These are phyloP conservation scores for Montipora foliosa DNA, from an alignment of 64 coral and sea anemone genomes.

Conservation along the genomic window DNA sequence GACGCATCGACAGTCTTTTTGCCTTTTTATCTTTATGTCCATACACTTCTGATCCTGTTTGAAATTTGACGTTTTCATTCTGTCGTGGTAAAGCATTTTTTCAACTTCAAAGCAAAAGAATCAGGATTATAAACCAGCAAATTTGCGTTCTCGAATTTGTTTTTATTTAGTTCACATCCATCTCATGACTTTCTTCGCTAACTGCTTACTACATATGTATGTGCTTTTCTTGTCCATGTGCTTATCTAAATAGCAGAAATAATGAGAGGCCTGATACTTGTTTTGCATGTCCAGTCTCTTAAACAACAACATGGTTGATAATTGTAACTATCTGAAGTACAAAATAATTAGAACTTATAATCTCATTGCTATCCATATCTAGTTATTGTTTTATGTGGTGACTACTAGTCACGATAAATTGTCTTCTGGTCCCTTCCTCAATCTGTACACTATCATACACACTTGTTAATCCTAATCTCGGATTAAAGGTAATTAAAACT, in stretches of 20 bases:
- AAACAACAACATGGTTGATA: not conserved
- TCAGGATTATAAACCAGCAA: not conserved
- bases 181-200: not conserved
- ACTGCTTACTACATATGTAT: not conserved
- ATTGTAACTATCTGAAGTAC: conserved; percentile 3
- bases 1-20: conserved; percentile 34
- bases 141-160: conserved; percentile 16
- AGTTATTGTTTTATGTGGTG: conserved; percentile 5
- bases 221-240: not conserved
- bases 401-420: conserved; percentile 1
- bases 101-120: not conserved
- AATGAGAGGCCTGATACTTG: not conserved
- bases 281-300: not conserved
- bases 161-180: conserved; percentile 18
- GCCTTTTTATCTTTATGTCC: conserved; percentile 4
- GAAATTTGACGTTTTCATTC: not conserved
- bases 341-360: conserved; percentile 7
- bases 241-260: not conserved
- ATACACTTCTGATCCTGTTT: conserved; percentile 4
- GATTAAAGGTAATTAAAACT: conserved; percentile 95
- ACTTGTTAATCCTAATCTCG: conserved; percentile 78
- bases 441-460: conserved; percentile 88
- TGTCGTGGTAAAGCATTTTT: not conserved
- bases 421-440: conserved; percentile 36
- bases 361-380: conserved; percentile 28